phyloP scores from a whole-genome alignment of 2,113 vertebrate species.

The Mola mola region DNA sequence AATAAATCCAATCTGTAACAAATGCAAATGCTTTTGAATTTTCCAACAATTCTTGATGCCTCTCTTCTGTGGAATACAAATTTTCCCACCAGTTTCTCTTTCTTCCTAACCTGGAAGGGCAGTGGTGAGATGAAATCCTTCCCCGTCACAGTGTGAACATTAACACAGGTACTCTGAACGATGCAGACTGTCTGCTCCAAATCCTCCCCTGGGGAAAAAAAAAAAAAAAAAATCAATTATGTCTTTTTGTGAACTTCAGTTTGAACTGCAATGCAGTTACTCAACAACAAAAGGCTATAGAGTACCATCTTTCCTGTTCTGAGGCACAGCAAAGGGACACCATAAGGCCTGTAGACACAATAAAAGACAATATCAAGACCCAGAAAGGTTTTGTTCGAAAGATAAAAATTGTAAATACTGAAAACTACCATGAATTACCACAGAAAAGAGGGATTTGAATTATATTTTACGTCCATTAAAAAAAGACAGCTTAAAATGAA shows the following conservation, averaged over 20 bases:
- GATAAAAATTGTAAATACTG: not conserved
- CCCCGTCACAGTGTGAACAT: constrained; percentile 92
- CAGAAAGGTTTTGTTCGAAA: not conserved
- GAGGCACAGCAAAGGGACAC: constrained; percentile 92
- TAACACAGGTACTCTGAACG: constrained; percentile 92
- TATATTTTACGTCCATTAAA: too few species aligned
- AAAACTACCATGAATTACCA: not conserved
- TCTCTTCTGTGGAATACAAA: too few species aligned
- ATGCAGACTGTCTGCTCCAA: constrained; percentile 89
- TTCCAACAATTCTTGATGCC: too few species aligned
- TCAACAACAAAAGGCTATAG: not conserved
- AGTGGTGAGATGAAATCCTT: constrained; percentile 96
- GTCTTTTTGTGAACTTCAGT: not conserved
- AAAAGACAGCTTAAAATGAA: not conserved
- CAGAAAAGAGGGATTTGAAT: too few species aligned
- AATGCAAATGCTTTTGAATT: too few species aligned
- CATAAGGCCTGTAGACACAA: constrained; percentile 89
- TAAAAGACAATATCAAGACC: not conserved
- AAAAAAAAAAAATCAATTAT: constrained; percentile 40
- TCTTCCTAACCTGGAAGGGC: constrained; percentile 90
- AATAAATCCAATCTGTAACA: too few species aligned
- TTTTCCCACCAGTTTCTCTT: too few species aligned
- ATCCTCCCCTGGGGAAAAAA: constrained; percentile 69
- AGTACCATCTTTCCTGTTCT: constrained; percentile 86
- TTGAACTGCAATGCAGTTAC: not conserved